Conservation (phyloP, 2,888 invertebrate species). For the Mechanitis messenoides region DNA sequence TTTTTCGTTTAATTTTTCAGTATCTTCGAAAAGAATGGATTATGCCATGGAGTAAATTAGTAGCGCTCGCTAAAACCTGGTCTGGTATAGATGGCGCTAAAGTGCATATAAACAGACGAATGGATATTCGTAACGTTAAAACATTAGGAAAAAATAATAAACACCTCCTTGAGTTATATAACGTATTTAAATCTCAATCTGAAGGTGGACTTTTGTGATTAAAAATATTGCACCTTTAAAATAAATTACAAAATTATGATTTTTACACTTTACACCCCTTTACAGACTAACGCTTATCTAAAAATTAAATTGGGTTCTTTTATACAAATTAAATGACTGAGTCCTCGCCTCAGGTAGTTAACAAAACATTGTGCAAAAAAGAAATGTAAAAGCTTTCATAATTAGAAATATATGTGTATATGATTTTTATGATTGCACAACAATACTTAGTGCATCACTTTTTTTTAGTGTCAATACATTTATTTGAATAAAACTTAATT, state of each 20-base stretch:
- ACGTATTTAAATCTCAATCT: constrained; percentile 44
- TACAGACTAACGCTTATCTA: no score
- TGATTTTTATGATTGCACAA: no score
- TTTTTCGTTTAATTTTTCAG: constrained; percentile 34
- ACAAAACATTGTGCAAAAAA: no score
- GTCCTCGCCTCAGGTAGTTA: no score
- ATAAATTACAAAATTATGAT: not conserved
- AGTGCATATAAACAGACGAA: constrained; percentile 49
- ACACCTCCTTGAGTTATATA: constrained; percentile 45
- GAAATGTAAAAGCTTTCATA: no score
- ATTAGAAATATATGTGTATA: no score
- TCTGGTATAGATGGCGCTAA: constrained; percentile 55
- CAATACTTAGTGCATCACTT: no score
- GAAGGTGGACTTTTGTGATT: constrained; percentile 39
- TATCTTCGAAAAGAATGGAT: constrained; percentile 60
- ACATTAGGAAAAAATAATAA: constrained; percentile 41
- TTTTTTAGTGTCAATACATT: no score
- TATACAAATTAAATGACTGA: no score
- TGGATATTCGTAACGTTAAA: constrained; percentile 44
- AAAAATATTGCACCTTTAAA: not conserved
- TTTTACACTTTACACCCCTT: no score
- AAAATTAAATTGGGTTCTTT: no score
- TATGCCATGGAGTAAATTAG: constrained; percentile 60
- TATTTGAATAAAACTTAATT: no score
- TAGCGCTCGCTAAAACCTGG: constrained; percentile 45